Base-by-base conservation (phyloP, 2,113 vertebrate genomes). In the Pseudorectes ferrugineus region DNA sequence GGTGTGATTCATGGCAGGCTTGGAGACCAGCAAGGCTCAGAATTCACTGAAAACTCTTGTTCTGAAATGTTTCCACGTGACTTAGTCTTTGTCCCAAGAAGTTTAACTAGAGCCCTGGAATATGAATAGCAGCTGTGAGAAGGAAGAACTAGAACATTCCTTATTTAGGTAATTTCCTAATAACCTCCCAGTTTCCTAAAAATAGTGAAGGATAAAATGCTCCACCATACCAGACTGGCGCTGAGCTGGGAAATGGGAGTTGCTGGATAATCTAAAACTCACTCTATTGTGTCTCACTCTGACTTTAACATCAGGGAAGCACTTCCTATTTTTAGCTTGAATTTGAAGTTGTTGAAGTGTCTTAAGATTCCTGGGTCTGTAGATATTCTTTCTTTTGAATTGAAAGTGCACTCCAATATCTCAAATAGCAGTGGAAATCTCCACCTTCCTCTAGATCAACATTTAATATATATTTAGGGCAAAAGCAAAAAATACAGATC, bases 81-180 rank as follows among this genome's bases (percentile, higher is more conserved):
- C 42, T 67, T 94, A 26, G 45, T 51, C 54, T 87, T 79, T 63
- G 38, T 90, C 88, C 67, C 93, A 80, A 29, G 92, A 92, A 94
- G 40, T 82, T 93, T 90, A 77, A 40, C 55, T 59, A 24, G 43
- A 90, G 85, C 59, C 67, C 52, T 93, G 67, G 54, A 90, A 86
- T 93, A 94, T 63, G 92, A 95, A 88, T 90, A 96, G 88, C 92
- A 77, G 79, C 82, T 95, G 75, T 80, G 75, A 73, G 81, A 29
- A 88, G 88, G 58, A 95, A 92, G 92, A 92, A 85, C 92, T 92
- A 77, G 94, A 97, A 96, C 75, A 90, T 88, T 95, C 88, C 93
- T 92, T 94, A 82, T 94, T 96, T 97, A 95, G 61, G 84, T 92
- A 91, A 95, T 86, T 95, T 95, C 93, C 90, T 92, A 85, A 73